Percentiles rank a stretch among this genome's conserved stretches.
Evolutionary conservation across 2,888 invertebrate genomes (phyloP).

Genomic region (Parnassius apollo): DNA sequence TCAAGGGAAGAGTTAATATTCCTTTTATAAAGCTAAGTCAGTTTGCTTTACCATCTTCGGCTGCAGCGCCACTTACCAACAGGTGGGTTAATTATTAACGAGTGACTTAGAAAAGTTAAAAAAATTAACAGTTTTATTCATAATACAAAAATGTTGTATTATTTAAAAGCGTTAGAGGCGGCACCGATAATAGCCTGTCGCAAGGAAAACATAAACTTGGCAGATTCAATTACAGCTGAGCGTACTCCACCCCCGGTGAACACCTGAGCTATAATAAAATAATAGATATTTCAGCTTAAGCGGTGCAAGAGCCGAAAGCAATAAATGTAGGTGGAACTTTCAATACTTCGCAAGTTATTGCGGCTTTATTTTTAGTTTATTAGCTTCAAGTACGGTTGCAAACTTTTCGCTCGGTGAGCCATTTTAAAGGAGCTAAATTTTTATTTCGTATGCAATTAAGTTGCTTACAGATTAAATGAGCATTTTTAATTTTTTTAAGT

Average conservation of each 20-base stretch:
- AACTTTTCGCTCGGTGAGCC: background rate
- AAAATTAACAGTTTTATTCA: background rate
- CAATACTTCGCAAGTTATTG: slow-evolving; percentile 5
- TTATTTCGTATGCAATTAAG: too few species aligned
- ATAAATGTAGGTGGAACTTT: slow-evolving; percentile 18
- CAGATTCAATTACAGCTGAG: slow-evolving; percentile 58
- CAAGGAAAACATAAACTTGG: slow-evolving; percentile 46
- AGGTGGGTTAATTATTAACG: background rate
- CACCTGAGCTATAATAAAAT: slow-evolving; percentile 17
- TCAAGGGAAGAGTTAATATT: too few species aligned
- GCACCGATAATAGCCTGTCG: slow-evolving; percentile 47
- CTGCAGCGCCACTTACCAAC: too few species aligned
- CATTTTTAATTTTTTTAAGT: too few species aligned
- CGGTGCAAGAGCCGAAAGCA: slow-evolving; percentile 9
- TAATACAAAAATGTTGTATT: slow-evolving; percentile 1
- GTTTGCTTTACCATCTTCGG: too few species aligned
- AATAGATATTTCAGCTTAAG: slow-evolving; percentile 16
- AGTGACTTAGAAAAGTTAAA: background rate
- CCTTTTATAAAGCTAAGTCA: too few species aligned
- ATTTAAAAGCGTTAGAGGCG: slow-evolving; percentile 29
- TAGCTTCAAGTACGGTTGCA: slow-evolving; percentile 1
- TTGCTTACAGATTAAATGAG: too few species aligned
- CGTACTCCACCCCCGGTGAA: slow-evolving; percentile 1
- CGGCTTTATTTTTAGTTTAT: background rate
- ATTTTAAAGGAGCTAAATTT: background rate